A percentile compares a stretch with the other conserved stretches of the same genome.
Conservation (phyloP, 2,888 invertebrate species). For the Habroteleia sp. region DNA sequence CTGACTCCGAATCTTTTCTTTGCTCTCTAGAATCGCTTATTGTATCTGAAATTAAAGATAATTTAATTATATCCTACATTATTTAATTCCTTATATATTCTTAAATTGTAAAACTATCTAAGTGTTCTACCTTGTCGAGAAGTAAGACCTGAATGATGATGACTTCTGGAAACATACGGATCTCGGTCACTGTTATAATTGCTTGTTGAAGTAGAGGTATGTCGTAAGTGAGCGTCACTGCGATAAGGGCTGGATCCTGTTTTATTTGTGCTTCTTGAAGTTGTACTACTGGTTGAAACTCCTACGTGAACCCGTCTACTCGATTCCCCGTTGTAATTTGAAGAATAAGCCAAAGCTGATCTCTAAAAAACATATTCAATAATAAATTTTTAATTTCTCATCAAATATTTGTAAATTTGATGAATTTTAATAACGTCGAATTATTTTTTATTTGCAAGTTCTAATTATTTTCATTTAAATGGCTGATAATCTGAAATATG, state of each 20-base stretch:
- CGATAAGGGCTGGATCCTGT: constrained; percentile 96
- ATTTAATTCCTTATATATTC: neutral
- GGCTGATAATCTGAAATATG: too few relatives aligned
- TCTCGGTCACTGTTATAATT: constrained; percentile 87
- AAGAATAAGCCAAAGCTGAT: constrained; percentile 91
- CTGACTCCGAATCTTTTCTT: constrained; percentile 88
- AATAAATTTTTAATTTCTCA: too few relatives aligned
- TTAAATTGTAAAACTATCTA: neutral
- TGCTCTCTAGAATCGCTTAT: constrained; percentile 76
- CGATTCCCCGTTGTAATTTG: constrained; percentile 89
- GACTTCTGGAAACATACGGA: constrained; percentile 77
- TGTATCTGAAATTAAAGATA: constrained; percentile 26
- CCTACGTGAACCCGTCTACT: constrained; percentile 89
- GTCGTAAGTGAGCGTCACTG: constrained; percentile 91
- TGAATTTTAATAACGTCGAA: neutral
- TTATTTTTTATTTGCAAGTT: too few relatives aligned
- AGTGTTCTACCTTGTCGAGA: constrained; percentile 71
- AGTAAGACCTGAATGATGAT: constrained; percentile 72
- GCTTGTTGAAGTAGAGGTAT: constrained; percentile 92
- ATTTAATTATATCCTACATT: too few relatives aligned
- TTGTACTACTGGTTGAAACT: constrained; percentile 96
- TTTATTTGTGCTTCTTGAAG: constrained; percentile 96
- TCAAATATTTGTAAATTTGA: too few relatives aligned
- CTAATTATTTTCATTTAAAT: too few relatives aligned
- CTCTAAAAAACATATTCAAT: too few relatives aligned